These are phyloP conservation scores for Abramis brama DNA, from an alignment of 2,113 vertebrate genomes.

Conservation along the genomic window DNA sequence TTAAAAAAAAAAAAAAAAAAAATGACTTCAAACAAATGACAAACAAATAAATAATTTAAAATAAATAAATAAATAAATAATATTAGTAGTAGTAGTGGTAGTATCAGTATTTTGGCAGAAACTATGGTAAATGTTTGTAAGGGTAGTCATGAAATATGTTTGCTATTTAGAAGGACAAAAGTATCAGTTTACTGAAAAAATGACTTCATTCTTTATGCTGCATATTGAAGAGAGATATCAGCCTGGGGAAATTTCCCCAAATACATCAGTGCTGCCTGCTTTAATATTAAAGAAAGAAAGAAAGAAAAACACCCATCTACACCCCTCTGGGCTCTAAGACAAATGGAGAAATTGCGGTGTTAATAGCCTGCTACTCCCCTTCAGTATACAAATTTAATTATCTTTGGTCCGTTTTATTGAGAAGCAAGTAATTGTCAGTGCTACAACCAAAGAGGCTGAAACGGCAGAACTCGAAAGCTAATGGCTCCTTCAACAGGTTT, in stretches of 20 bases:
- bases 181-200: slow-evolving; percentile 60
- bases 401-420: slow-evolving; percentile 79
- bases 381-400: slow-evolving; percentile 81
- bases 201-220: slow-evolving; percentile 10
- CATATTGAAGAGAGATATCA: slow-evolving; percentile 40
- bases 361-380: slow-evolving; percentile 79
- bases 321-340: slow-evolving; percentile 77
- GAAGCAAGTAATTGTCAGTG: slow-evolving; percentile 80
- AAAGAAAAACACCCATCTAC: slow-evolving; percentile 62
- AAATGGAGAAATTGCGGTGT: slow-evolving; percentile 78
- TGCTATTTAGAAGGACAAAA: neutral
- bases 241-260: slow-evolving; percentile 49
- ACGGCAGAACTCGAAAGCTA: slow-evolving; percentile 76
- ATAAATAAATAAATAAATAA: too few relatives aligned
- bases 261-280: slow-evolving; percentile 38
- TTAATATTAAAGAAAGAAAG: slow-evolving; percentile 55
- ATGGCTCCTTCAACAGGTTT: slow-evolving; percentile 78
- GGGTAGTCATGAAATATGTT: neutral
- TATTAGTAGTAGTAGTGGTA: too few relatives aligned
- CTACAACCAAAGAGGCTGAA: slow-evolving; percentile 78
- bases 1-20: too few relatives aligned
- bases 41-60: too few relatives aligned
- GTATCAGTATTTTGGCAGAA: slow-evolving; percentile 60
- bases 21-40: neutral
- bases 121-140: slow-evolving; percentile 64